Percentiles rank a stretch among this genome's conserved stretches.
Conservation (phyloP, 2,113 vertebrate species). For the Pygoscelis antarcticus region DNA sequence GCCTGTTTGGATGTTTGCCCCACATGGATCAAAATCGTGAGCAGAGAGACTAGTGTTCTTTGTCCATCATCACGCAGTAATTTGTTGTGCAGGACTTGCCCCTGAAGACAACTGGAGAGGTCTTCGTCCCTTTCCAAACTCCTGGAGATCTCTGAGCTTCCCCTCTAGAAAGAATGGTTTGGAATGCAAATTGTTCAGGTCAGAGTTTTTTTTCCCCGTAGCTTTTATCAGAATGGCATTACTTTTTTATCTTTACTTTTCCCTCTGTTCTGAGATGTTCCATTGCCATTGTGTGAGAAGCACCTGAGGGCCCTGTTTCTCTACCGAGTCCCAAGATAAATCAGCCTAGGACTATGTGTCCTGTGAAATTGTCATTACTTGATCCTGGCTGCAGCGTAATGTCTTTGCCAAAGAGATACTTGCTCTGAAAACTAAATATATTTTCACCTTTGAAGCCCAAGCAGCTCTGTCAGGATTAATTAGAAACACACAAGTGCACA, state of each 20-base stretch:
- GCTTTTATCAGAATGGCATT: neutral
- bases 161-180: neutral
- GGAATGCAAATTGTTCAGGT: neutral
- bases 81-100: neutral
- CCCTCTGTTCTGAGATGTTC: neutral
- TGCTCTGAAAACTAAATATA: neutral
- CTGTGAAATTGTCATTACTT: neutral
- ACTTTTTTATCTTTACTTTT: neutral
- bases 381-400: neutral
- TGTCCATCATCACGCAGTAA: neutral
- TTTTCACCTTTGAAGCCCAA: neutral
- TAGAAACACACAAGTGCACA: neutral
- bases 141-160: neutral
- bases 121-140: neutral
- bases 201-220: neutral
- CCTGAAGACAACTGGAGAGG: neutral
- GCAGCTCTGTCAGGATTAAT: neutral
- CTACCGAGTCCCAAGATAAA: neutral
- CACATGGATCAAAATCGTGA: neutral
- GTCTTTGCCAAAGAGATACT: neutral
- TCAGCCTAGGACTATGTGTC: neutral
- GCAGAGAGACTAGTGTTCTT: neutral
- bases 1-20: neutral
- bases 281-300: neutral
- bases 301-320: neutral